phyloP scores from a whole-genome alignment of 2,797 vertebrate species.

The Myiotriccus ornatus region DNA sequence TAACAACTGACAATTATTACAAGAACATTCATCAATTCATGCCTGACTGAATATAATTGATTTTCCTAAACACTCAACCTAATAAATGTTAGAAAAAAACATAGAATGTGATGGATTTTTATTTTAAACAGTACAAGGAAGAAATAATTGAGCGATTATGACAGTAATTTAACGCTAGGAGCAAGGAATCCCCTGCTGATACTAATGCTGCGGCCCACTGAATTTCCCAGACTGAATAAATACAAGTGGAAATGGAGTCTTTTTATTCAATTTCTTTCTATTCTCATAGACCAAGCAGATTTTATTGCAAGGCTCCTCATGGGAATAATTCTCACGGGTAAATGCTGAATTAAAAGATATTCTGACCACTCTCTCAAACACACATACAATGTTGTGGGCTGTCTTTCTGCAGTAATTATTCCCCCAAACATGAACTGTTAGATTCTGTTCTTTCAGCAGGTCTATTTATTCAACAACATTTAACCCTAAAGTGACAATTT shows the following conservation, averaged over 20 bases:
- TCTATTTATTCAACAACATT: conserved; percentile 45
- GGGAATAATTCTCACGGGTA: conserved; percentile 80
- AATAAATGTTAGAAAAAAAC: conserved; percentile 83
- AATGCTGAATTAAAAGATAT: conserved; percentile 79
- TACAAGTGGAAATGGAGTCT: conserved; percentile 83
- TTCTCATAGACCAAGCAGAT: conserved; percentile 80
- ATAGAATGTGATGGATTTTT: conserved; percentile 86
- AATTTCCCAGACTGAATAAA: conserved; percentile 85
- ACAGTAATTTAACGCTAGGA: conserved; percentile 89
- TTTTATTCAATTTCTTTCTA: conserved; percentile 86
- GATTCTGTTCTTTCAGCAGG: conserved; percentile 50
- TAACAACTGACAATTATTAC: conserved; percentile 87
- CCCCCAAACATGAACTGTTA: conserved; percentile 36
- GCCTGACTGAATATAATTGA: conserved; percentile 85
- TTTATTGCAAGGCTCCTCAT: conserved; percentile 78
- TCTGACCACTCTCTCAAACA: conserved; percentile 68
- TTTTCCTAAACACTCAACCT: conserved; percentile 89
- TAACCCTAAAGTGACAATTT: conserved; percentile 60
- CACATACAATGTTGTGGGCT: conserved; percentile 58
- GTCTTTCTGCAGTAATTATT: conserved; percentile 56
- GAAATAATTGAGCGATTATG: conserved; percentile 90
- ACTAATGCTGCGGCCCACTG: conserved; percentile 83
- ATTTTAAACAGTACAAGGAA: conserved; percentile 88
- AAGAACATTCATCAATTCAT: conserved; percentile 87
- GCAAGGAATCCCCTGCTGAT: conserved; percentile 87